Evolutionary conservation across 2,797 vertebrate genomes (phyloP), one percentile per base, ranked within the genome.

Genomic region (Ficedula albicollis): DNA sequence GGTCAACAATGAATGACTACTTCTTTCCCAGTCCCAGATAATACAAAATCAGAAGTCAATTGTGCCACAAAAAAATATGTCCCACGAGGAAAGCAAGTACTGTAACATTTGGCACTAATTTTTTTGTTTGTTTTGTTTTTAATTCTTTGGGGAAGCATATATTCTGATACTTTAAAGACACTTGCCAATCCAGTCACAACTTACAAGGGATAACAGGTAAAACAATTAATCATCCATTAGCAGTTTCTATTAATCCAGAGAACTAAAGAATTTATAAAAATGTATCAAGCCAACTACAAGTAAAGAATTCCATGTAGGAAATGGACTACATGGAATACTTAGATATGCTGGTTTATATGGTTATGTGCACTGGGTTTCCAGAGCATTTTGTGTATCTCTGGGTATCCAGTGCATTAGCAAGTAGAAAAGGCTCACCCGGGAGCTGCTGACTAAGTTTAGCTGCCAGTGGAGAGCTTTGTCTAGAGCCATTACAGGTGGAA

Each of bases 341-440:
- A 25, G 30, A 27, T 58, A n/a, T 67, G 3, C 6, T 60, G 46
- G 2, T 0, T 73, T 66, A 36, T 34, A 49, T 32, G n/a, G 52
- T 17, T 0, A 17, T 11, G 2, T 36, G 11, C 5, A 3, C 11
- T 58, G 52, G 4, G 4, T 87, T 32, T 19, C 38, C 9, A n/a
- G 52, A 34, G 20, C 8, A 32, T 63, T 52, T 43, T 41, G 30
- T 17, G 41, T n/a, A 5, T 39, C 30, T 0, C 0, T 64, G 51
- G 9, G 5, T 83, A 16, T 11, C 27, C 11, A 48, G 32, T 27
- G 11, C 4, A 17, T 56, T 20, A 30, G 8, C 51, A 74, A 34
- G 25, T 46, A 41, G 20, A 36, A 83, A 41, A 89, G 25, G 25
- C 29, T 89, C 39, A 27, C 13, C 14, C 32, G 81, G 30, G 68